These are phyloP conservation scores for Chaunax sp. DNA, from an alignment of 2,797 vertebrate genomes.

Conservation along the genomic window DNA sequence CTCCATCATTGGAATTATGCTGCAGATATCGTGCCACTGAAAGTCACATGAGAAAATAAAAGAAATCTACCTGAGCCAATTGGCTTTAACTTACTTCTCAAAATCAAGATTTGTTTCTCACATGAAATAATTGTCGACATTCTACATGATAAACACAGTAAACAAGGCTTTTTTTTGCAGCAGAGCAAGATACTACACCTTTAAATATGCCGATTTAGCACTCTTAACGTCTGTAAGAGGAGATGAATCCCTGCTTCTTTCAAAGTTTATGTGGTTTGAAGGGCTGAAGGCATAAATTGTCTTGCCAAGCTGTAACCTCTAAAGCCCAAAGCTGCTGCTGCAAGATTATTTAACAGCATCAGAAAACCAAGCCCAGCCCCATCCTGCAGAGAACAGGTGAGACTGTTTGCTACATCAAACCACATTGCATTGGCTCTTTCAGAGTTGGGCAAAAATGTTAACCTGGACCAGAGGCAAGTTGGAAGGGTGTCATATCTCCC, in stretches of 20 bases:
- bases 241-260: slow-evolving; percentile 50
- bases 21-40: background rate
- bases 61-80: slow-evolving; percentile 1
- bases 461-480: slow-evolving; percentile 48
- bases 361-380: slow-evolving; percentile 13
- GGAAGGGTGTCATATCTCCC: slow-evolving; percentile 40
- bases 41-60: background rate
- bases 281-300: slow-evolving; percentile 61
- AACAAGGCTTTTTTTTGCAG: slow-evolving; percentile 4
- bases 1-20: too few species aligned
- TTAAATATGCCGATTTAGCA: slow-evolving; percentile 52
- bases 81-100: slow-evolving; percentile 21
- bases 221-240: slow-evolving; percentile 37
- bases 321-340: slow-evolving; percentile 58
- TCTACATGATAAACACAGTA: slow-evolving; percentile 11
- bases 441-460: slow-evolving; percentile 49
- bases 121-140: slow-evolving; percentile 29
- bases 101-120: slow-evolving; percentile 22
- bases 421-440: slow-evolving; percentile 28
- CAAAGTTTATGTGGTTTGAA: slow-evolving; percentile 61
- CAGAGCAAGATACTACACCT: slow-evolving; percentile 26
- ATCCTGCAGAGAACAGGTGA: slow-evolving; percentile 58
- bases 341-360: slow-evolving; percentile 51
- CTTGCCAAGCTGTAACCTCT: slow-evolving; percentile 49
- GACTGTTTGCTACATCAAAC: slow-evolving; percentile 21